A percentile compares a stretch with the other conserved stretches of the same genome.
Evolutionary conservation across 1,140 invertebrate species (phyloP).

Genomic region (Drosophila pectinifera): DNA sequence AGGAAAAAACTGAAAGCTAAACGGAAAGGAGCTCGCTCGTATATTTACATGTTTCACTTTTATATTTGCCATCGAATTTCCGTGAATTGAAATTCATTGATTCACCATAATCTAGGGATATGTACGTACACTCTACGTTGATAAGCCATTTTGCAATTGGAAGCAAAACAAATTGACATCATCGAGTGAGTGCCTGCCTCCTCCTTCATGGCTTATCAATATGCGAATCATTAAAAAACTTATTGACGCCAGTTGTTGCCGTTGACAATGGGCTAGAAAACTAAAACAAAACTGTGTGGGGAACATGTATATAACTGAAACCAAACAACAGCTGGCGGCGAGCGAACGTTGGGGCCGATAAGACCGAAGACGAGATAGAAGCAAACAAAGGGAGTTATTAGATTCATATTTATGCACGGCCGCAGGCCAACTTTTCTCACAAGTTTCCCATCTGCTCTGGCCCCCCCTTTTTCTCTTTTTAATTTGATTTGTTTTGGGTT

Average conservation of each 20-base stretch:
- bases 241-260: conserved; percentile 47
- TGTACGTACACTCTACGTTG: conserved; percentile 17
- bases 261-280: conserved; percentile 36
- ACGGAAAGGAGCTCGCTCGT: too few relatives aligned
- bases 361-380: conserved; percentile 44
- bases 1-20: not conserved
- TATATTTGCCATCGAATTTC: conserved; percentile 34
- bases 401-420: conserved; percentile 64
- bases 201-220: conserved; percentile 34
- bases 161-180: conserved; percentile 19
- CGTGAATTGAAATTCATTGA: conserved; percentile 43
- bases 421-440: conserved; percentile 5
- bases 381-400: conserved; percentile 69
- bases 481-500: conserved; percentile 41
- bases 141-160: conserved; percentile 33
- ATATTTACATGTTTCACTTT: conserved; percentile 7
- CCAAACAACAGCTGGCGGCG: conserved; percentile 45
- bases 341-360: conserved; percentile 19
- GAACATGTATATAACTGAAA: conserved; percentile 15
- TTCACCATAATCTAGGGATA: conserved; percentile 22
- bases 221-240: conserved; percentile 33
- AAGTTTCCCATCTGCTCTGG: conserved; percentile 20
- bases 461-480: conserved; percentile 18
- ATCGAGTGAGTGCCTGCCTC: too few relatives aligned
- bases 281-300: conserved; percentile 33